phyloP scores from a whole-genome alignment of 2,113 vertebrate genomes.

The Dicaeum eximium region DNA sequence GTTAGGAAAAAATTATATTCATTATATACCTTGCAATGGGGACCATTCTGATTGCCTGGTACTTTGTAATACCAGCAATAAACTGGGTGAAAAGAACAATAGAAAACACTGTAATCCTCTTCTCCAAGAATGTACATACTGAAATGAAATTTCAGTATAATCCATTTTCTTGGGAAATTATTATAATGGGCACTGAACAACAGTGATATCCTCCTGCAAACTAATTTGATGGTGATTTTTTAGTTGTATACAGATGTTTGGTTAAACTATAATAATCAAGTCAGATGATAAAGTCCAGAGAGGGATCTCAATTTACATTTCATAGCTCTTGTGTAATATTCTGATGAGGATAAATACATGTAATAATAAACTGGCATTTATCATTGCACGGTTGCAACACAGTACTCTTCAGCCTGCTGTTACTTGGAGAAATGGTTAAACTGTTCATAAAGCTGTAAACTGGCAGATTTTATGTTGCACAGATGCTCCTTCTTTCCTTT shows the following conservation, averaged over 20 bases:
- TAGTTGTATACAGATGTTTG: not conserved
- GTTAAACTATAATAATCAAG: not conserved
- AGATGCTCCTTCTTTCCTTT: slow-evolving; percentile 30
- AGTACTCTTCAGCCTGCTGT: not conserved
- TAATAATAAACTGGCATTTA: not conserved
- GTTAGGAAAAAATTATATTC: not conserved
- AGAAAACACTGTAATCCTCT: not conserved
- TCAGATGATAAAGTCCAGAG: not conserved
- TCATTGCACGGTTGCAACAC: not conserved
- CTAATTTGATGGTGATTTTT: not conserved
- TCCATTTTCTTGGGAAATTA: not conserved
- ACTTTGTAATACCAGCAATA: not conserved
- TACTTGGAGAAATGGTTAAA: not conserved
- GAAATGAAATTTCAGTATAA: not conserved
- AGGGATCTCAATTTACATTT: not conserved
- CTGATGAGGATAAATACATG: not conserved
- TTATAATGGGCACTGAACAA: not conserved
- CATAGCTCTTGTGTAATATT: not conserved
- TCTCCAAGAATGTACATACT: not conserved
- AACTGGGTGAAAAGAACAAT: not conserved
- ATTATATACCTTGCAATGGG: not conserved
- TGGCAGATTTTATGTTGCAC: slow-evolving; percentile 8
- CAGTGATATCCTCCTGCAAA: not conserved
- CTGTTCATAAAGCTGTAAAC: not conserved
- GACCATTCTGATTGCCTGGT: not conserved